A percentile compares a stretch with the other conserved stretches of the same genome.
Conservation (phyloP, 2,888 invertebrate genomes). For the Neoaliturus tenellus region DNA sequence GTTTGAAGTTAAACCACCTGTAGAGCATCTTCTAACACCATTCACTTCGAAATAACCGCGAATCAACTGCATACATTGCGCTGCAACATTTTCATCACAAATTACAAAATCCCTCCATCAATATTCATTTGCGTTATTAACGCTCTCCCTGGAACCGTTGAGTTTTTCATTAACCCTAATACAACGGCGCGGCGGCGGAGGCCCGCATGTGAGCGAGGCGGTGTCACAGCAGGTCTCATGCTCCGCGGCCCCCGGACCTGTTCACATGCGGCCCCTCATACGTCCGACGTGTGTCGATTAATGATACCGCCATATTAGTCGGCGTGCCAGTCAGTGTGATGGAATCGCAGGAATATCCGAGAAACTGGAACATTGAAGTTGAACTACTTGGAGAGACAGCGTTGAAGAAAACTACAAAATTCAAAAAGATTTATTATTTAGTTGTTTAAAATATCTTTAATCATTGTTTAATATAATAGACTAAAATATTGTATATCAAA, state of each 20-base stretch:
- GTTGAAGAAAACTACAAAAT: too few relatives aligned
- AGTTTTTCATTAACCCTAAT: neutral
- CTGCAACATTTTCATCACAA: neutral
- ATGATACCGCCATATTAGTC: neutral
- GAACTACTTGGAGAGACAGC: too few relatives aligned
- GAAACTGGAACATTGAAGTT: too few relatives aligned
- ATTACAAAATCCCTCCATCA: conserved; percentile 1
- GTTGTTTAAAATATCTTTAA: too few relatives aligned
- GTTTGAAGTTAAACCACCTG: too few relatives aligned
- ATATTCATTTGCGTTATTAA: neutral
- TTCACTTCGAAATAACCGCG: too few relatives aligned
- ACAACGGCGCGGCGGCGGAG: neutral
- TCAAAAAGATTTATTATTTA: too few relatives aligned
- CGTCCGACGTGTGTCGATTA: neutral
- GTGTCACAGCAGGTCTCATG: conserved; percentile 42
- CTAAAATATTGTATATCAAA: too few relatives aligned
- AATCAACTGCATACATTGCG: too few relatives aligned
- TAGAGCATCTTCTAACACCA: too few relatives aligned
- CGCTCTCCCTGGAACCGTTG: neutral
- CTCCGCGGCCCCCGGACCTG: conserved; percentile 1
- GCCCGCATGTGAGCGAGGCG: neutral
- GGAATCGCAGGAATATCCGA: neutral
- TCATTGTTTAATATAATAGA: too few relatives aligned
- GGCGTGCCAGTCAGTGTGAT: neutral
- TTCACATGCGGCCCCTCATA: conserved; percentile 13